Evolutionary conservation across 1,140 invertebrate species (phyloP).

Genomic region (Medauroidea extradentata): DNA sequence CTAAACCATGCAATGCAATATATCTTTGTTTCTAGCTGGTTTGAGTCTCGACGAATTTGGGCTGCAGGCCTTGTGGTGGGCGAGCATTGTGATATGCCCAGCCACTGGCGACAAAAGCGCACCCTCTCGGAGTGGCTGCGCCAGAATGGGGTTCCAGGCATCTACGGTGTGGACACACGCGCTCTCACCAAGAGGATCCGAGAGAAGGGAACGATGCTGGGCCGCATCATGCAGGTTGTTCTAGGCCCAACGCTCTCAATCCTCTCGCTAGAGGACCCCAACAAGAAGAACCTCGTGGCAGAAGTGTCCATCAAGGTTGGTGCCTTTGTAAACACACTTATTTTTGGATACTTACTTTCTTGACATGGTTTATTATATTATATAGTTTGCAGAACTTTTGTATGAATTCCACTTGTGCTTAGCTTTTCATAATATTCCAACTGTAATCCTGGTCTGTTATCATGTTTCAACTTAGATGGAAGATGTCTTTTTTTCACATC

Average conservation of each 20-base stretch:
- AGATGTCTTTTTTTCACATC: too few relatives aligned
- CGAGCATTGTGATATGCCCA: slow-evolving; percentile 79
- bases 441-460: too few relatives aligned
- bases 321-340: too few relatives aligned
- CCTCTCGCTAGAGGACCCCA: slow-evolving; percentile 67
- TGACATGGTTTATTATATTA: too few relatives aligned
- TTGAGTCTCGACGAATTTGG: slow-evolving; percentile 92
- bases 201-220: slow-evolving; percentile 75
- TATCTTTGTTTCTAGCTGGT: slow-evolving; percentile 62
- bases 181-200: slow-evolving; percentile 83
- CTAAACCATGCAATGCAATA: too few relatives aligned
- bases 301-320: slow-evolving; percentile 84
- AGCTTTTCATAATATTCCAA: too few relatives aligned
- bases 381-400: too few relatives aligned
- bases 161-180: slow-evolving; percentile 87
- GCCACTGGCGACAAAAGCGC: slow-evolving; percentile 79
- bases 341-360: too few relatives aligned
- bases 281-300: slow-evolving; percentile 80
- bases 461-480: too few relatives aligned
- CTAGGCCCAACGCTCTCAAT: slow-evolving; percentile 42
- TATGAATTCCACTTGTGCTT: too few relatives aligned
- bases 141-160: slow-evolving; percentile 75
- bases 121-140: slow-evolving; percentile 83
- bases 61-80: slow-evolving; percentile 88
- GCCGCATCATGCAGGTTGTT: slow-evolving; percentile 63